Percentiles rank a stretch among this genome's conserved stretches.
phyloP scores from a whole-genome alignment of 1,140 invertebrate species.

The Drosophila nasuta region DNA sequence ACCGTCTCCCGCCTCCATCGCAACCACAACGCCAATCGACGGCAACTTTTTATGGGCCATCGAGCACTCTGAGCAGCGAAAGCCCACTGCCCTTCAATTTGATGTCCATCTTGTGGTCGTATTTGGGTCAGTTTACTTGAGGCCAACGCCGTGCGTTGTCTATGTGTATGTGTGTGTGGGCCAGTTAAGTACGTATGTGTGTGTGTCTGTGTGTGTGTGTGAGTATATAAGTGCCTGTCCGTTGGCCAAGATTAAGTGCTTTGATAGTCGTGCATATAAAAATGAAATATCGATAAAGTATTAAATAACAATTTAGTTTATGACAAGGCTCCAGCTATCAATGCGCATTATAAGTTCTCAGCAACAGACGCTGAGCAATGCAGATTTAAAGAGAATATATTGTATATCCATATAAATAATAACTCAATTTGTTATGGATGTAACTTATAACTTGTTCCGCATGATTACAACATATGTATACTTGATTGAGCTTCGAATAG shows the following conservation, averaged over 20 bases:
- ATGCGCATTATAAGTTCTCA: conserved; percentile 25
- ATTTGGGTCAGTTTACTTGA: conserved; percentile 75
- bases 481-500: neutral
- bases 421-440: conserved; percentile 38
- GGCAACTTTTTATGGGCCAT: conserved; percentile 75
- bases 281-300: conserved; percentile 84
- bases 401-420: conserved; percentile 12
- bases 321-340: conserved; percentile 61
- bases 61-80: conserved; percentile 9
- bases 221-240: conserved; percentile 71
- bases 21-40: conserved; percentile 44
- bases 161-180: conserved; percentile 15
- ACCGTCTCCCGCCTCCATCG: conserved; percentile 41
- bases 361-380: conserved; percentile 36
- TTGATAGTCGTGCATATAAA: conserved; percentile 82
- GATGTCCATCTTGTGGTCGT: conserved; percentile 77
- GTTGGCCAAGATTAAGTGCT: conserved; percentile 78
- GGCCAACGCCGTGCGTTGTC: conserved; percentile 36
- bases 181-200: conserved; percentile 54
- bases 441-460: neutral
- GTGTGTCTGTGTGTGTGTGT: conserved; percentile 63
- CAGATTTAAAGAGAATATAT: conserved; percentile 22
- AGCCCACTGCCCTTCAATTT: conserved; percentile 39
- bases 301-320: conserved; percentile 83
- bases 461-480: too few relatives aligned